Base-by-base conservation (phyloP, 2,888 invertebrate species). In the Ypsolopha scabrella region DNA sequence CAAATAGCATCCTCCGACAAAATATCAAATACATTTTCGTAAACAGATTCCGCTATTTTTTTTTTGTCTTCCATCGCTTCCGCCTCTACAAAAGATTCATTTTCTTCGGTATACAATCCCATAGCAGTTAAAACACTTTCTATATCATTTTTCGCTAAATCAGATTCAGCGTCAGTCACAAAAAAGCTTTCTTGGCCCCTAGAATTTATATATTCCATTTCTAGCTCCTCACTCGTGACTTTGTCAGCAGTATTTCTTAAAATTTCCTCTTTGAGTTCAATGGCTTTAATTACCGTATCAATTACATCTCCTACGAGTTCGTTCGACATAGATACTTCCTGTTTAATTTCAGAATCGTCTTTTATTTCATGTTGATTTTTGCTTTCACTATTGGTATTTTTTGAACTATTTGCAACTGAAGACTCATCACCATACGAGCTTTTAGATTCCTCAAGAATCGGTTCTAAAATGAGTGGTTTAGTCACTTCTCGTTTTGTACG, bases 371-470 rank as follows among this genome's bases (percentile, higher is more conserved):
- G 24, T 24, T 24, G 24, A 4, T 24, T 4, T 24, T 24, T 24
- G 24, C 24, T 24, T 24, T 24, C 24, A 24, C 24, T 24, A 2
- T 24, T 4, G 24, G 2, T 24, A 24, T 24, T 24, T 24, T 24
- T 24, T 3, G 24, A 24, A 24, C 24, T 24, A 4, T 24, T 24
- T 24, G 24, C 24, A 14, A 7, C 34, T 34, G 14, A 33, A 11
- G 49, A 39, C 3, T 57, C 72, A 53, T 80, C 77, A 51, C 80
- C 79, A 7, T 72, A 74, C 3, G 79, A 80, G 57, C 79, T 79
- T 60, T 86, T 86, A 0, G 83, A 83, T 60, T 87, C 87, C 58
- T 87, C 87, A 43, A 82, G 58, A 57, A 87, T 87, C 1, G 87
- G 82, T 60, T 87, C 86, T 3, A 87, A 59, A 9, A 67, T 52